Conservation (phyloP, 2,113 vertebrate genomes). For the Semicossyphus pulcher region DNA sequence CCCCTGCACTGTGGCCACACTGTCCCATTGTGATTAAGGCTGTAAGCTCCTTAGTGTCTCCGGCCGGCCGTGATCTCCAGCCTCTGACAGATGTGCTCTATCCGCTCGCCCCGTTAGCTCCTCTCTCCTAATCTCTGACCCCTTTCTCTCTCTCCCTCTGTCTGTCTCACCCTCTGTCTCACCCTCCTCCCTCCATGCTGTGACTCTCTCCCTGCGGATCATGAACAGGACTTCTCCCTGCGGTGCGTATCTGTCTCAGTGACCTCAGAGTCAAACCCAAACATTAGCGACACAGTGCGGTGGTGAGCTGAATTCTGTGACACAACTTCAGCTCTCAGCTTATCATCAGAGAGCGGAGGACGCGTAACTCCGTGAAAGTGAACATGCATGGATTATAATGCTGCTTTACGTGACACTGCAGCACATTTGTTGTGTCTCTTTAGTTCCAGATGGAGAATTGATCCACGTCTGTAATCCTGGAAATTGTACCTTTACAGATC, state of each 20-base stretch:
- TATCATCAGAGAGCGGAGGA: not conserved
- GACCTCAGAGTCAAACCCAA: constrained; percentile 25
- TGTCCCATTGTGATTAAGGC: constrained; percentile 78
- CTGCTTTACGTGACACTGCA: not conserved
- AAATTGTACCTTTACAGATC: not conserved
- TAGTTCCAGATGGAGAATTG: constrained; percentile 19
- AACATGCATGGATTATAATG: constrained; percentile 27
- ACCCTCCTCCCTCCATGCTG: constrained; percentile 4
- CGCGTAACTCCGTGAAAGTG: not conserved
- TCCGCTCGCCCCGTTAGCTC: constrained; percentile 54
- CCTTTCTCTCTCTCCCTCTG: constrained; percentile 61
- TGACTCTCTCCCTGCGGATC: constrained; percentile 26
- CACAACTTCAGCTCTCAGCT: not conserved
- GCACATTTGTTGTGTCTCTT: constrained; percentile 6
- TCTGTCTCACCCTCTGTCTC: constrained; percentile 11
- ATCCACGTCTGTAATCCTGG: constrained; percentile 17
- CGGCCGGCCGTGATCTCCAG: constrained; percentile 68
- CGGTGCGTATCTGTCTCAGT: constrained; percentile 1
- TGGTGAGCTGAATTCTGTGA: not conserved
- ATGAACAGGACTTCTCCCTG: constrained; percentile 1
- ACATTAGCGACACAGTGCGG: constrained; percentile 23
- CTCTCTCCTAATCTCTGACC: constrained; percentile 72
- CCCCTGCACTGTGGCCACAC: constrained; percentile 65
- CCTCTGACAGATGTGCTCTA: constrained; percentile 78
- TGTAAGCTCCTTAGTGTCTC: constrained; percentile 82